Base-by-base conservation (phyloP, 2,888 invertebrate species). In the Drosophila meridiana region DNA sequence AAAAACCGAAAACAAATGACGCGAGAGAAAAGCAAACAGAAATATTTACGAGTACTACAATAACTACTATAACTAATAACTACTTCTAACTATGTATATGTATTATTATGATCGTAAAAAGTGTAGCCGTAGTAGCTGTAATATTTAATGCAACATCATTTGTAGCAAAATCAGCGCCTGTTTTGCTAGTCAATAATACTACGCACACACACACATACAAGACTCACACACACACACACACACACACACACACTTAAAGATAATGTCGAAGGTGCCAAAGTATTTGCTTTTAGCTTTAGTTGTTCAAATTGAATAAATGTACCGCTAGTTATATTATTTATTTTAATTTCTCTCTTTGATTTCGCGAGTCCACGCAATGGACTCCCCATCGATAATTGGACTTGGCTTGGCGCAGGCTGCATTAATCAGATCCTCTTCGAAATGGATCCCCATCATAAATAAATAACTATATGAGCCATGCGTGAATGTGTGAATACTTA, bases 211-310 rank as follows among this genome's bases (percentile, higher is more conserved):
- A 40, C 55, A 55, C 28, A 36, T 8, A 34, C 47, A 45, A 58
- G 42, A 52, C 42, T 66, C 53, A 67, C 36, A 52, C 40, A 56
- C 30, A 66, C 7, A 43, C 45, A 45, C 43, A 13, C 43, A 13
- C 53, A 61, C 57, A 43, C 34, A 57, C 58, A 60, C 14, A 65
- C 70, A 61, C 53, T 57, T 57, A 73, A 70, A 67, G 59, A 69
- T 69, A 83, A 81, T 80, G 70, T 80, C 76, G 64, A 87, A 87
- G 87, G 89, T 87, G 87, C 87, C 87, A 87, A 87, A 87, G 89
- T 87, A 87, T 87, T 87, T 80, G 85, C 89, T 87, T 87, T 85
- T 85, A 87, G 85, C 80, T 89, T 76, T 78, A 78, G 76, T 79
- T 79, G 67, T 78, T 73, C 43, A 81, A 75, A 72, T 76, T 76